Evolutionary conservation across 2,888 invertebrate genomes (phyloP), one percentile per base, ranked within the genome.

Genomic region (Neocrepidodera transversa): DNA sequence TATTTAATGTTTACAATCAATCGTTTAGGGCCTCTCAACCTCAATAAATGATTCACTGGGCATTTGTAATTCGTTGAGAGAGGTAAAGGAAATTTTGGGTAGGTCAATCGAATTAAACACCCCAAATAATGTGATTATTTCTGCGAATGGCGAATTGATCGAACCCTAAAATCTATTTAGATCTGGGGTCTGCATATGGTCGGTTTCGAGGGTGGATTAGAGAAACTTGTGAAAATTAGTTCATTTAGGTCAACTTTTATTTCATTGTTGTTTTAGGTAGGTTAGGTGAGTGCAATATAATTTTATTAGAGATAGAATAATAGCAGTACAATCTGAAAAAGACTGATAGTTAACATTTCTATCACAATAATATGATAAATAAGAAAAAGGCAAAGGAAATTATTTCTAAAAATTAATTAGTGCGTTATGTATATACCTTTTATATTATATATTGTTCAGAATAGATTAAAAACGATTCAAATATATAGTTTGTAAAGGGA

Each of bases 1-100:
- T 51, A 45, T 51, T 51, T 51, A 58, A 58, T 58, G 58, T 36
- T 30, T 20, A 45, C 58, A 38, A 58, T 58, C 58, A 58, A 58
- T 58, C 51, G 45, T 45, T 45, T 13, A 42, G 50, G 45, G 53
- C 54, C 54, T 13, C 50, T 42, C 23, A 35, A 54, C 53, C 43
- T 17, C 43, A 43, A 40, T 48, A 35, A 51, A 43, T 49, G 54
- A 59, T 54, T 42, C 49, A 57, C 43, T 26, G 43, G 20, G 43
- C 40, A 40, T 35, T 53, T 28, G 59, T 49, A 59, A 59, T 59
- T 49, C 49, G 54, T 54, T 49, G 59, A 32, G 54, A 30, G 16
- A 54, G 59, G 49, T 40, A 42, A 40, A 49, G 54, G 59, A 54
- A 54, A 54, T 59, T 54, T 49, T 10, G 11, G 54, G 49, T 17